phyloP scores from a whole-genome alignment of 2,888 invertebrate species.

The Apamea anceps region DNA sequence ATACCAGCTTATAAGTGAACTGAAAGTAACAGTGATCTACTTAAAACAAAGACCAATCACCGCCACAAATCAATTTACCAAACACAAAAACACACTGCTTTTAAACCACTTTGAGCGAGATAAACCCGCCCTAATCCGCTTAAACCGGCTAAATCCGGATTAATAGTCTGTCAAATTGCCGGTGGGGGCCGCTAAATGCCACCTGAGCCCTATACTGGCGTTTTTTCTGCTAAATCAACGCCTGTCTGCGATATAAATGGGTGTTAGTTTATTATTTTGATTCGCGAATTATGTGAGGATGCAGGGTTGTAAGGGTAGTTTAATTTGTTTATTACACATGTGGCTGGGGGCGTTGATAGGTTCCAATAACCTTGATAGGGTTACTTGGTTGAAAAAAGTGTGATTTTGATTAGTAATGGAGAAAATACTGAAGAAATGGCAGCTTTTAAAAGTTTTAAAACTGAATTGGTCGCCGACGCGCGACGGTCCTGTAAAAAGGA shows the following conservation, averaged over 20 bases:
- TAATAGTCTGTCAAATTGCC: constrained; percentile 89
- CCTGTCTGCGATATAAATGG: constrained; percentile 63
- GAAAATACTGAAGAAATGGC: background rate
- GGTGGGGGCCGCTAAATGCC: constrained; percentile 80
- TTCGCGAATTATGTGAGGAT: constrained; percentile 51
- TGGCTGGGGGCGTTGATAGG: constrained; percentile 47
- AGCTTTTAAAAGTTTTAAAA: background rate
- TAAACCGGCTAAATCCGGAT: constrained; percentile 85
- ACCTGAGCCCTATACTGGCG: constrained; percentile 80
- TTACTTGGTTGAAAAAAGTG: background rate
- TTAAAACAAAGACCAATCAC: constrained; percentile 30
- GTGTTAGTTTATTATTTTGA: constrained; percentile 64
- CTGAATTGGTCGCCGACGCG: background rate
- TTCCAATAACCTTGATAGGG: constrained; percentile 9
- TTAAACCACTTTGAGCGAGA: constrained; percentile 80
- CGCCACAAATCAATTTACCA: constrained; percentile 52
- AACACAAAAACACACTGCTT: constrained; percentile 64
- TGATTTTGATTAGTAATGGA: background rate
- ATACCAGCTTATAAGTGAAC: background rate
- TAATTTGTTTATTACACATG: constrained; percentile 63
- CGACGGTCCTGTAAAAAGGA: too few relatives aligned
- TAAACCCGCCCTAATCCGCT: constrained; percentile 82
- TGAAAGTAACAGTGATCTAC: constrained; percentile 20
- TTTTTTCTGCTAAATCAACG: constrained; percentile 67
- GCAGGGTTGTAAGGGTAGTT: constrained; percentile 27